A percentile compares a stretch with the other conserved stretches of the same genome.
phyloP scores from a whole-genome alignment of 2,797 vertebrate genomes.

The Pseudocheirus occidentalis region DNA sequence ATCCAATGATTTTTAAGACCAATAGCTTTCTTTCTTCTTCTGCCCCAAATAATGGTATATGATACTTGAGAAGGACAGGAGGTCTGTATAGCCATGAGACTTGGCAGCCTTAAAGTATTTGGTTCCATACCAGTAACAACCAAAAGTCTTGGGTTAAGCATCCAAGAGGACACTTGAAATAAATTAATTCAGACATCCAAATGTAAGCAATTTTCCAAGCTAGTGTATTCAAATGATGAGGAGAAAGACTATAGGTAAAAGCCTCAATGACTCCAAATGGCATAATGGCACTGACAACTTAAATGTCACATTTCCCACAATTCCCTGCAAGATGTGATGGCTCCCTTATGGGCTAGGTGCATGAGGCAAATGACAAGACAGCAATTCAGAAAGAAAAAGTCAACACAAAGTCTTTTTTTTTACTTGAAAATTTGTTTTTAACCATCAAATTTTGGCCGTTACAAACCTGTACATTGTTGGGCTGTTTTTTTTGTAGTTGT shows the following conservation, averaged over 20 bases:
- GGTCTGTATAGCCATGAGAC: not conserved
- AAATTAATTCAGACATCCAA: not conserved
- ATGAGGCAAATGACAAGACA: conserved; percentile 23
- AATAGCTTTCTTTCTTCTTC: not conserved
- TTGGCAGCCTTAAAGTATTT: not conserved
- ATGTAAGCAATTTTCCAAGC: not conserved
- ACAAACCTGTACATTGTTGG: conserved; percentile 87
- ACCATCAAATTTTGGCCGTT: conserved; percentile 89
- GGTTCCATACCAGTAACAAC: not conserved
- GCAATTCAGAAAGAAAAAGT: conserved; percentile 70
- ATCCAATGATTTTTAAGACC: not conserved
- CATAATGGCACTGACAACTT: too few relatives aligned
- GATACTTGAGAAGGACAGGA: not conserved
- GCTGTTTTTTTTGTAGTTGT: conserved; percentile 72
- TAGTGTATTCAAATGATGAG: not conserved
- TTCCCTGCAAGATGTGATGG: not conserved
- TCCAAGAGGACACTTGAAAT: not conserved
- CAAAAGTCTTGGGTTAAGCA: not conserved
- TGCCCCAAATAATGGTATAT: not conserved
- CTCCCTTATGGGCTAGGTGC: not conserved
- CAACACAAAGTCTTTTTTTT: conserved; percentile 81
- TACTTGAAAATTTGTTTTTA: conserved; percentile 87
- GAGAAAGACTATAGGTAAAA: not conserved
- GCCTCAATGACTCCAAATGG: not conserved
- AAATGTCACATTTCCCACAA: not conserved